Conservation (phyloP, 2,113 vertebrate genomes). For the Condylura cristata region DNA sequence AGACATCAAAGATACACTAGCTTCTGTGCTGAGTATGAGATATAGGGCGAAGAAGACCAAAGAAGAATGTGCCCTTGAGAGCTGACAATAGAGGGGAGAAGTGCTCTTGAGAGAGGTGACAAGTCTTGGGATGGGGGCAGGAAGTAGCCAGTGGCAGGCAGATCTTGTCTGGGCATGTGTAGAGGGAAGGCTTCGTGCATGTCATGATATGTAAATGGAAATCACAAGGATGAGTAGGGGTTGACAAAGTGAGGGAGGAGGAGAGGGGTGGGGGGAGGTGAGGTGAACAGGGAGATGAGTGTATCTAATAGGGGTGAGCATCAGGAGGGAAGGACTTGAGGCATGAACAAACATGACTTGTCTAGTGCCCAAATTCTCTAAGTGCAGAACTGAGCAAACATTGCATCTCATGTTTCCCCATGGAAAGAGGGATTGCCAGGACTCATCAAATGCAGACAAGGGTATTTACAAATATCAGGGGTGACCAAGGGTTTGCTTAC, state of each 20-base stretch:
- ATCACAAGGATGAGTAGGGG: not conserved
- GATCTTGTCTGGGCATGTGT: not conserved
- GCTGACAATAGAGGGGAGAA: not conserved
- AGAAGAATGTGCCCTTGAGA: not conserved
- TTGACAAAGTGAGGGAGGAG: not conserved
- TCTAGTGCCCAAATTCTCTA: not conserved
- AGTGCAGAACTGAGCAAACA: not conserved
- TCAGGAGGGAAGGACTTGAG: not conserved
- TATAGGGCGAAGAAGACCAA: not conserved
- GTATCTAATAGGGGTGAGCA: not conserved
- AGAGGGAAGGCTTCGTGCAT: not conserved
- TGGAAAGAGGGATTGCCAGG: not conserved
- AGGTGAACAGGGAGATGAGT: not conserved
- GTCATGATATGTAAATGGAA: not conserved
- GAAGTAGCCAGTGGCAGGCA: not conserved
- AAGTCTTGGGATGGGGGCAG: not conserved
- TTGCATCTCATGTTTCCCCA: not conserved
- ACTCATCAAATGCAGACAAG: not conserved
- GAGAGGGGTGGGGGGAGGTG: too few species aligned
- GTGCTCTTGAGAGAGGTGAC: not conserved
- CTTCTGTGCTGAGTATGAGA: not conserved
- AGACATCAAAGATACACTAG: not conserved
- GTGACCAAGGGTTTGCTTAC: not conserved
- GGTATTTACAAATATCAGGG: not conserved
- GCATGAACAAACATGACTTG: not conserved